A percentile compares a stretch with the other conserved stretches of the same genome.
These are phyloP conservation scores for Anas georgica DNA, from an alignment of 2,797 vertebrate genomes.

Conservation along the genomic window DNA sequence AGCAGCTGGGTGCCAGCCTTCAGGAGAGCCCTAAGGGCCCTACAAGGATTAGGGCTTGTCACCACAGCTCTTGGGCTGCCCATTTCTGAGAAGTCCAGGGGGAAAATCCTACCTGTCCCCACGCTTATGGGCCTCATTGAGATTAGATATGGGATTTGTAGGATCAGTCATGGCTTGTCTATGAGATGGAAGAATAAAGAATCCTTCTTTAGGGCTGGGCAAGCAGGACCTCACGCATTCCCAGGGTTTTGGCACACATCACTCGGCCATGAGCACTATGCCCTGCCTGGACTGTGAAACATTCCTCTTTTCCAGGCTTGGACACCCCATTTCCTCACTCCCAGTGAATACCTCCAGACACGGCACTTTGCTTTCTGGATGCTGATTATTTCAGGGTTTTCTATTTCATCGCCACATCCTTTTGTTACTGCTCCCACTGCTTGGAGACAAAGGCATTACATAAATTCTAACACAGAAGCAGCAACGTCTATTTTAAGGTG, in stretches of 20 bases:
- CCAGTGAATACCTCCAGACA: background rate
- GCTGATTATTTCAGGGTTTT: background rate
- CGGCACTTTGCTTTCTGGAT: background rate
- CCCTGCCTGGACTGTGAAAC: background rate
- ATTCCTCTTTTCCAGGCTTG: background rate
- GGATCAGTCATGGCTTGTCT: background rate
- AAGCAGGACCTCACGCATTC: background rate
- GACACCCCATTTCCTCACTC: background rate
- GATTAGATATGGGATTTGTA: background rate
- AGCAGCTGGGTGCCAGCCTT: background rate
- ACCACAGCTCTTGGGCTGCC: background rate
- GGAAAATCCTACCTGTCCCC: background rate
- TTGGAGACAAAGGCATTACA: background rate
- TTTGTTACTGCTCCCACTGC: background rate
- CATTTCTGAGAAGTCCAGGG: background rate
- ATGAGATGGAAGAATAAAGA: background rate
- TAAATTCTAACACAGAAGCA: background rate
- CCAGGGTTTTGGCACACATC: background rate
- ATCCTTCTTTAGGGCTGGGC: background rate
- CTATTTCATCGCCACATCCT: background rate
- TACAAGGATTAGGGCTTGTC: background rate
- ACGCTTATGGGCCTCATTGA: fast-evolving
- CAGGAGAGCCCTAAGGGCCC: background rate
- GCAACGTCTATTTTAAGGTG: background rate
- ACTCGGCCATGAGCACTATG: fast-evolving